phyloP scores from a whole-genome alignment of 1,140 invertebrate species.

The Caenorhabditis inopinata region DNA sequence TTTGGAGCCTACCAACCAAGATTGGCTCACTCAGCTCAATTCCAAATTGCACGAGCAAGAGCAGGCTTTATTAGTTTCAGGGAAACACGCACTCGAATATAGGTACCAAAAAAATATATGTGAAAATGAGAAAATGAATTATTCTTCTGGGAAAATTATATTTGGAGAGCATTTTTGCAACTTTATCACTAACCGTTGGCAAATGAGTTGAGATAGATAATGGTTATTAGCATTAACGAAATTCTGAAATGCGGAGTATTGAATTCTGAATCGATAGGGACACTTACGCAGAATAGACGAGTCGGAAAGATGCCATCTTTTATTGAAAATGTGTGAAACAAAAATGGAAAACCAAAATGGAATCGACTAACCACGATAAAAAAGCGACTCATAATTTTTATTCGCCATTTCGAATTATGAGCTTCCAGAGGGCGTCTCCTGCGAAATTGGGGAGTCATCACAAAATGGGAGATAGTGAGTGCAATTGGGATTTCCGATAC shows the following conservation, averaged over 20 bases:
- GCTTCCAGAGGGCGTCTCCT: not conserved
- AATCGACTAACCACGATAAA: not conserved
- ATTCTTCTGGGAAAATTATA: too few relatives aligned
- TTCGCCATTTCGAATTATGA: not conserved
- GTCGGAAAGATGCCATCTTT: not conserved
- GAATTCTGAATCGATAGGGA: too few relatives aligned
- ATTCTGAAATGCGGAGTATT: not conserved
- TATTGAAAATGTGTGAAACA: too few relatives aligned
- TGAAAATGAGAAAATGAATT: too few relatives aligned
- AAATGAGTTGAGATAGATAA: not conserved
- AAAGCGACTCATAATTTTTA: not conserved
- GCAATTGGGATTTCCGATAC: not conserved
- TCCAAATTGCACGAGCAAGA: too few relatives aligned
- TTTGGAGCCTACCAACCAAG: too few relatives aligned
- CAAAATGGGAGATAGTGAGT: not conserved
- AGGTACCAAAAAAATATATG: too few relatives aligned
- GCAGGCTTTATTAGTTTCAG: too few relatives aligned
- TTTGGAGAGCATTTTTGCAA: not conserved
- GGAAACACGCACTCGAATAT: too few relatives aligned
- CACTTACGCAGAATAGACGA: not conserved
- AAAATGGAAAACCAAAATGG: not conserved
- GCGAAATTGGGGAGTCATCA: not conserved
- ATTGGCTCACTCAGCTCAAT: too few relatives aligned
- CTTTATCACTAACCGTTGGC: slow-evolving; percentile 10
- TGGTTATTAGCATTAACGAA: not conserved